Evolutionary conservation across 2,797 vertebrate genomes (phyloP), one percentile per base, ranked within the genome.

Genomic region (Tinamus major): DNA sequence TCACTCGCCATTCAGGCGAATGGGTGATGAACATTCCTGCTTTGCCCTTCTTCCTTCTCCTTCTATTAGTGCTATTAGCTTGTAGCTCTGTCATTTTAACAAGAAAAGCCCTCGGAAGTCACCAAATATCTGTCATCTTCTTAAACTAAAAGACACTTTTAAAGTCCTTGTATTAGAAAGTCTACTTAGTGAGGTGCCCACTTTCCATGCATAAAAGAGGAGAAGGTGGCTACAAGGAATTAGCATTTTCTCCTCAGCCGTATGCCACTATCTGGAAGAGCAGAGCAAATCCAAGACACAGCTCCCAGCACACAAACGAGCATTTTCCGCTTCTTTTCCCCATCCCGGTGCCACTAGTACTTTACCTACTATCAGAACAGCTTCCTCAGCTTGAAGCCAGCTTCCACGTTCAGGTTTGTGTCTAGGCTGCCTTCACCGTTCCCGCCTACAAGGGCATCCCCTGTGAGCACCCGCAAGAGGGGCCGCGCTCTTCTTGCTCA

Each of bases 401-500:
- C 29, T 72, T 71, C 53, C 16, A 14, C 16, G 13, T 55, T 17
- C 55, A 63, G 53, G 29, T 61, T 51, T 41, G 65, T 74, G 29
- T 18, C 10, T 14, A 24, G 20, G 29, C 18, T 49, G 15, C 29
- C 46, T 48, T 51, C 46, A 9, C 1, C 44, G 0, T 2, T 27
- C 41, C 76, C 11, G 24, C 37, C 63, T 13, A 85, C 27, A 16
- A 1, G n/a, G 33, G 26, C 24, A 24, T 49, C 10, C 48, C 48
- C 11, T 11, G 14, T 23, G 21, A 12, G 48, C 21, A 10, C 48
- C 48, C 5, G 21, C 11, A 10, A 49, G 10, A 12, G 13, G 9
- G 29, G 37, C 37, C 0, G 0, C 37, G 23, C 42, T 41, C 29
- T 3, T 5, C 19, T 51, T 19, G 1, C 62, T 4, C 8, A 21